These are phyloP conservation scores for Drosophila sordidapex DNA, from an alignment of 2,888 invertebrate species.

Conservation along the genomic window DNA sequence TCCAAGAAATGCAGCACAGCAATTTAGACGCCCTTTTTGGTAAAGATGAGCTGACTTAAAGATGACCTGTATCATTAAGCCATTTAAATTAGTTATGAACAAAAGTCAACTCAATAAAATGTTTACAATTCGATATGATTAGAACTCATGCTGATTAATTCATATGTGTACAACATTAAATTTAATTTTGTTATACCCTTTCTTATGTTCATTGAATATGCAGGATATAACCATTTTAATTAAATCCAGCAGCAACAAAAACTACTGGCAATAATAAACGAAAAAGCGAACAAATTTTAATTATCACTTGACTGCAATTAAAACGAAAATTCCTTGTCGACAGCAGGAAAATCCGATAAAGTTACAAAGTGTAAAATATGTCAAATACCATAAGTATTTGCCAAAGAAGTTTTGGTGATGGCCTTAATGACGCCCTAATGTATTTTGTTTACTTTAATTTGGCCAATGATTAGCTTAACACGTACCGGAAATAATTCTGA, in stretches of 20 bases:
- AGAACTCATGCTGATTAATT: neutral
- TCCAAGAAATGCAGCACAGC: conserved; percentile 3
- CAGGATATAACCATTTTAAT: conserved; percentile 56
- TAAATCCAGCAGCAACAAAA: conserved; percentile 48
- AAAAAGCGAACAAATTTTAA: conserved; percentile 36
- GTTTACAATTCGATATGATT: neutral
- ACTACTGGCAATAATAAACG: conserved; percentile 23
- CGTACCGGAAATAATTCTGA: neutral
- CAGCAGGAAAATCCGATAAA: conserved; percentile 47
- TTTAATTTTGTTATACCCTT: neutral
- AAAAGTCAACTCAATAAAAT: neutral
- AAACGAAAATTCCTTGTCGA: conserved; percentile 50
- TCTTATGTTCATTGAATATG: neutral
- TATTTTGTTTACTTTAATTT: conserved; percentile 12
- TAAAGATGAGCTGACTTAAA: conserved; percentile 2
- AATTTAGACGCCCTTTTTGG: neutral
- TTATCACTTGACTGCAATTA: conserved; percentile 57
- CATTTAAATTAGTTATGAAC: neutral
- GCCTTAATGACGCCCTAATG: conserved; percentile 21
- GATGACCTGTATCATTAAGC: neutral
- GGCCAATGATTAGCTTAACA: neutral
- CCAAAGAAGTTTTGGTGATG: conserved; percentile 1
- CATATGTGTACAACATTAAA: accelerated
- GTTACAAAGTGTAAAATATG: conserved; percentile 34
- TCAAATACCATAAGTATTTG: conserved; percentile 21